These are phyloP conservation scores for Onychostruthus taczanowskii DNA, from an alignment of 2,113 vertebrate genomes.

Conservation along the genomic window DNA sequence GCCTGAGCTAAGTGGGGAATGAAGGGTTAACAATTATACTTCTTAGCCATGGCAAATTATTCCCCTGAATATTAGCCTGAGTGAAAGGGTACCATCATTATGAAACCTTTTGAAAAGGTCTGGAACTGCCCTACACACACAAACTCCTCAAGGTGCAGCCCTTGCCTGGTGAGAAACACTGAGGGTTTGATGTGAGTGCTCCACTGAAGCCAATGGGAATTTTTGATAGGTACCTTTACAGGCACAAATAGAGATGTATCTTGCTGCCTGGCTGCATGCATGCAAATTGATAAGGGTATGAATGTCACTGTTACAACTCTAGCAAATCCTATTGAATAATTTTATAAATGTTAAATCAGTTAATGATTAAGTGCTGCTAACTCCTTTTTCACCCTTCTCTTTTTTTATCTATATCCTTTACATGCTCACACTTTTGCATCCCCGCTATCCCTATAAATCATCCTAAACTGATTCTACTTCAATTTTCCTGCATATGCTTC, in stretches of 20 bases:
- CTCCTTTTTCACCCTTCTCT: background rate
- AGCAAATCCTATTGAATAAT: background rate
- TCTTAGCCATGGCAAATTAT: background rate
- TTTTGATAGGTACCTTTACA: background rate
- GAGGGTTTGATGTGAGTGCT: background rate
- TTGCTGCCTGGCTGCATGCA: background rate
- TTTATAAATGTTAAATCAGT: background rate
- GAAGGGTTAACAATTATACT: background rate
- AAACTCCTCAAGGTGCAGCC: rapidly evolving
- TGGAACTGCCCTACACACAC: background rate
- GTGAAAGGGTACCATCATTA: background rate
- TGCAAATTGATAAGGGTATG: background rate
- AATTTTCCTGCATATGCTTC: background rate
- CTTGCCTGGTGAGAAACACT: background rate
- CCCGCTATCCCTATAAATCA: background rate
- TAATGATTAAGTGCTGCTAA: background rate
- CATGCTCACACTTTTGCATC: background rate
- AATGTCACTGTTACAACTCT: background rate
- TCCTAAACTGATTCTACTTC: background rate
- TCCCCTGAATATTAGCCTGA: background rate
- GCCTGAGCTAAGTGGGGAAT: background rate
- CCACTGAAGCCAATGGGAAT: background rate
- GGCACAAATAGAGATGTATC: background rate
- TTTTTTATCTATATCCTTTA: background rate
- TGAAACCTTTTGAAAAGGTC: background rate